Evolutionary conservation across 2,113 vertebrate genomes (phyloP), one percentile per base, ranked within the genome.

Genomic region (Corynorhinus townsendii): DNA sequence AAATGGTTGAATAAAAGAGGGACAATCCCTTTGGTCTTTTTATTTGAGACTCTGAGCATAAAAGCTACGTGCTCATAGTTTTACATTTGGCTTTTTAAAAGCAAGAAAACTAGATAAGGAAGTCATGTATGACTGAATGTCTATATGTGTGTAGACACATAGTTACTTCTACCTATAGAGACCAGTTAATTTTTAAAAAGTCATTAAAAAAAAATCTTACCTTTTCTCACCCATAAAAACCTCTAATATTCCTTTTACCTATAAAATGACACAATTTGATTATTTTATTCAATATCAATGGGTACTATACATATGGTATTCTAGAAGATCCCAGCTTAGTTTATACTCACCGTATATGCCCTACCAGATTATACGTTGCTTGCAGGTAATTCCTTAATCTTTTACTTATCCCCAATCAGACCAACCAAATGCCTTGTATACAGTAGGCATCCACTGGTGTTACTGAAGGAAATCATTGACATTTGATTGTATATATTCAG

Each of bases 181-280:
- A 84, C 26, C 11, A 52, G 49, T 92, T 95, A 84, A 47, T 47
- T 89, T 91, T 93, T 79, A 20, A 89, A 94, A 93, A 85, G 9
- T 40, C 6, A 35, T 76, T 56, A 4, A 11, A 59, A 59, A 59
- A 47, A 59, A 62, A 28, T 62, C n/a, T 79, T 90, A n/a, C 8
- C 22, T 82, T 90, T 89, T 64, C 76, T 95, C 33, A 77, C 47
- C 40, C 87, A 30, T 28, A 40, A 84, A 83, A 85, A 76, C 45
- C 47, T n/a, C 10, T 92, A 79, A 54, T 45, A 62, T 69, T 92
- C 7, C 54, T 38, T 62, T 69, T 26, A 75, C 62, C 12, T 9
- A 54, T 62, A 90, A 86, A 91, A 59, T 76, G 52, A 69, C 4
- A 79, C 64, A 22, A 69, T 87, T 88, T 94, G 82, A 62, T 87